phyloP scores from a whole-genome alignment of 1,140 invertebrate species.

The Drosophila repleta region DNA sequence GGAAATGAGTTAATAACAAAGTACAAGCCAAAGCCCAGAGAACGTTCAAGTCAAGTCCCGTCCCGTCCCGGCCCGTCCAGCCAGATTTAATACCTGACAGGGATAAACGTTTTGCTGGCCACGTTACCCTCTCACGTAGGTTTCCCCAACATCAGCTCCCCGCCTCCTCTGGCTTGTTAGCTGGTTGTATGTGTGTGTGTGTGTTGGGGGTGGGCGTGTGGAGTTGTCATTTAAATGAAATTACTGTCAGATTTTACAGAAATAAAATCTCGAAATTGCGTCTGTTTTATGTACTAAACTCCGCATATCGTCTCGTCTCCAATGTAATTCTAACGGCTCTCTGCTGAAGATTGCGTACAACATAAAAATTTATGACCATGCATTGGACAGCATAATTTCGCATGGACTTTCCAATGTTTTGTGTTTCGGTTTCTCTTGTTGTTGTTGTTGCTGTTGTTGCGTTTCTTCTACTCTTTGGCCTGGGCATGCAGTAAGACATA shows the following conservation, averaged over 20 bases:
- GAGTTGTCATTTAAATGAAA: conserved; percentile 78
- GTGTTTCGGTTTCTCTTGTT: conserved; percentile 1
- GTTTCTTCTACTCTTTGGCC: conserved; percentile 23
- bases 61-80: no score
- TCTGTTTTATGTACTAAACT: conserved; percentile 70
- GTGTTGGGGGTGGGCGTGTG: conserved; percentile 26
- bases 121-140: conserved; percentile 19
- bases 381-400: conserved; percentile 68
- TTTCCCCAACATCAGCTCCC: neutral
- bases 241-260: conserved; percentile 80
- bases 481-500: conserved; percentile 31
- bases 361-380: conserved; percentile 74
- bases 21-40: conserved; percentile 54
- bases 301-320: conserved; percentile 10
- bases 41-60: conserved; percentile 30
- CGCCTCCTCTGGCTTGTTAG: conserved; percentile 24
- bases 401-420: conserved; percentile 56
- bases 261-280: conserved; percentile 78
- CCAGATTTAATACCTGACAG: conserved; percentile 79
- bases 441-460: neutral
- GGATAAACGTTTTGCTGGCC: conserved; percentile 69
- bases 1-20: conserved; percentile 81
- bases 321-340: conserved; percentile 22
- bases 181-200: conserved; percentile 24
- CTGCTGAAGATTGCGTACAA: conserved; percentile 41